Evolutionary conservation across 2,797 vertebrate species (phyloP).

Genomic region (Enteromius trimaculatus): DNA sequence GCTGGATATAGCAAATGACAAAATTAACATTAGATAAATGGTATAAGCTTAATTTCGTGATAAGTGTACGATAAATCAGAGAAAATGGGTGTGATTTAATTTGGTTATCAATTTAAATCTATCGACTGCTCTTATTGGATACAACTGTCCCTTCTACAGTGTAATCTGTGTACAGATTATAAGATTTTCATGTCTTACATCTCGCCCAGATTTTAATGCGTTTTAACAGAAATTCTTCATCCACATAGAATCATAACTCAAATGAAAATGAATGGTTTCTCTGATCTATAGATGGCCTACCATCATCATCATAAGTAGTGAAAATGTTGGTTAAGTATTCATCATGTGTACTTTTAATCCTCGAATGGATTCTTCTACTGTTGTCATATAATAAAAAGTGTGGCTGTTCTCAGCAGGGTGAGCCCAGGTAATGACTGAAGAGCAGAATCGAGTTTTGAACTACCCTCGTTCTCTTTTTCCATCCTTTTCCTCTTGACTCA

Average conservation of each 20-base stretch:
- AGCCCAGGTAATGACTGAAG: constrained; percentile 9
- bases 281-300: neutral
- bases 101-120: too few relatives aligned
- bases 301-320: neutral
- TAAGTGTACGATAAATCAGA: too few relatives aligned
- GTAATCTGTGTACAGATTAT: neutral
- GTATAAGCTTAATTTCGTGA: too few relatives aligned
- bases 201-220: too few relatives aligned
- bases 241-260: neutral
- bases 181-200: too few relatives aligned
- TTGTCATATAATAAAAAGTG: neutral
- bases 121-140: too few relatives aligned
- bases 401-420: neutral
- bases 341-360: neutral
- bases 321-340: neutral
- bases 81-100: too few relatives aligned
- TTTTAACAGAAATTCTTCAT: neutral
- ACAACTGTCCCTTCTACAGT: neutral
- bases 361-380: neutral
- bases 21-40: too few relatives aligned
- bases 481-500: neutral
- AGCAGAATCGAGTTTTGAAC: neutral
- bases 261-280: neutral
- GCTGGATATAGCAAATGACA: neutral
- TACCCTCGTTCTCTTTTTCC: neutral